A percentile compares a stretch with the other conserved stretches of the same genome.
Evolutionary conservation across 2,888 invertebrate species (phyloP).

Genomic region (Heliconius cydno): DNA sequence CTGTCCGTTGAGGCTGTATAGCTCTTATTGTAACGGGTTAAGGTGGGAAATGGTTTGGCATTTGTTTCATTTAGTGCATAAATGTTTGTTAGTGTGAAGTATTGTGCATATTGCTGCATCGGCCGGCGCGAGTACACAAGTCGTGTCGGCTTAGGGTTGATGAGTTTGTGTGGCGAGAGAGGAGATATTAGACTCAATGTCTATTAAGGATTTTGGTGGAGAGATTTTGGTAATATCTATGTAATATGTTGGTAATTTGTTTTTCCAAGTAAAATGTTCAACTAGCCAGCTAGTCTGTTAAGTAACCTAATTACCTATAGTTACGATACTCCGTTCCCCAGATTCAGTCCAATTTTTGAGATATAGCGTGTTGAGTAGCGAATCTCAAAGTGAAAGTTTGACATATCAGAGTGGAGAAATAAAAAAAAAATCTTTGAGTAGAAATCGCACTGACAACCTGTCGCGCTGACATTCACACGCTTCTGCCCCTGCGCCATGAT

Average conservation of each 20-base stretch:
- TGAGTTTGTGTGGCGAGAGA: constrained; percentile 27
- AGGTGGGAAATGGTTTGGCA: constrained; percentile 16
- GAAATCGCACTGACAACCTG: no score
- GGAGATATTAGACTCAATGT: constrained; percentile 6
- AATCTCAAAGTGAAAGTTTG: no score
- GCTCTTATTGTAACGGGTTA: constrained; percentile 21
- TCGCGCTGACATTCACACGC: background rate
- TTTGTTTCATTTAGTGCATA: constrained; percentile 17
- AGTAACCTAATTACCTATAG: no score
- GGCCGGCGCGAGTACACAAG: constrained; percentile 51
- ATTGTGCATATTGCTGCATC: constrained; percentile 59
- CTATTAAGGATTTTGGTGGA: constrained; percentile 16
- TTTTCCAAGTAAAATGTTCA: background rate
- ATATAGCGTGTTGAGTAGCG: no score
- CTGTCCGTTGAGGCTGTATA: background rate
- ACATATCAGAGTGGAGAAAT: no score
- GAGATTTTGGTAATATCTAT: background rate
- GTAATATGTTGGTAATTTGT: background rate
- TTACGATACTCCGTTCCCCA: no score
- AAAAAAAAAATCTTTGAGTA: no score
- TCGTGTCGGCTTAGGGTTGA: constrained; percentile 38
- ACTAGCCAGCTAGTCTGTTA: no score
- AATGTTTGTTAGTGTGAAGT: constrained; percentile 47
- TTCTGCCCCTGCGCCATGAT: background rate
- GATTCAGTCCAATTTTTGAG: no score